These are phyloP conservation scores for Odocoileus hemionus DNA, from an alignment of 2,113 vertebrate species.

Conservation along the genomic window DNA sequence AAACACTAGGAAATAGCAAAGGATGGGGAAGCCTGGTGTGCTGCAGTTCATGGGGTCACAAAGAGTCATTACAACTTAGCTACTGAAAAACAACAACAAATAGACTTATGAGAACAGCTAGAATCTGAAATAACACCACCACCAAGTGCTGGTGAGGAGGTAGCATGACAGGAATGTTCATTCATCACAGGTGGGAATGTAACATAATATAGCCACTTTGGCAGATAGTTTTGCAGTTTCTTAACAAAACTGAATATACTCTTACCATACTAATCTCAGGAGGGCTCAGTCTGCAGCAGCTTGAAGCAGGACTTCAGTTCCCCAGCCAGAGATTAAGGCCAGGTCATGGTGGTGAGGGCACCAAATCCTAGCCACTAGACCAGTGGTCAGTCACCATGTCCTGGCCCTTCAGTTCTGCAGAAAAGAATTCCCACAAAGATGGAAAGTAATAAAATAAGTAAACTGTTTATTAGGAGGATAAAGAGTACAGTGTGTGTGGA, in stretches of 20 bases:
- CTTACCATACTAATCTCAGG: neutral
- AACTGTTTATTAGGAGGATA: neutral
- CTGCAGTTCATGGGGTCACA: neutral
- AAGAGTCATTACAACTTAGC: neutral
- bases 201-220: neutral
- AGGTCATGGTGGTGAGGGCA: neutral
- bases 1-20: neutral
- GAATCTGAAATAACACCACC: neutral
- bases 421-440: neutral
- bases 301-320: neutral
- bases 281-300: neutral
- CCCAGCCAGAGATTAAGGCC: neutral
- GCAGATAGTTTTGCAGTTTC: neutral
- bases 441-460: neutral
- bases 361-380: neutral
- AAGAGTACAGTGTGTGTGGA: neutral
- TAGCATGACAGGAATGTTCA: neutral
- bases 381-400: neutral
- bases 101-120: neutral
- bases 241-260: conserved; percentile 7
- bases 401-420: neutral
- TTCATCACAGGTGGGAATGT: neutral
- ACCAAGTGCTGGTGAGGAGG: neutral
- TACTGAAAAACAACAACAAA: neutral
- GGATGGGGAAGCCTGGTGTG: neutral